These are phyloP conservation scores for Eciton burchellii DNA, from an alignment of 1,140 invertebrate genomes.

Conservation along the genomic window DNA sequence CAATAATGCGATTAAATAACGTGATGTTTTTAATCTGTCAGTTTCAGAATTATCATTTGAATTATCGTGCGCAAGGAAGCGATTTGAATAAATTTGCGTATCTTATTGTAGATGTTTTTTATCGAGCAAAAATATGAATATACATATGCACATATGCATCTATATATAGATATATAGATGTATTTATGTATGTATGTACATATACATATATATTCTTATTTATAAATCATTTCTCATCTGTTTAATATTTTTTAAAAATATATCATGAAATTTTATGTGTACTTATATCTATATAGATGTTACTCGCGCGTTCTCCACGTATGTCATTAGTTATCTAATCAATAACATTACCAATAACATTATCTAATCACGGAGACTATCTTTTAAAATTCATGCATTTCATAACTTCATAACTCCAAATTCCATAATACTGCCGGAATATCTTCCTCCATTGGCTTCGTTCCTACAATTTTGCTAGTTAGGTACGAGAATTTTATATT, in stretches of 20 bases:
- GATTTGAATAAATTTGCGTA: slow-evolving; percentile 9
- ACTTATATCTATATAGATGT: no score
- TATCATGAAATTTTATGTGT: slow-evolving; percentile 60
- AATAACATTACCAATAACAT: no score
- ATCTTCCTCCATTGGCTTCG: not conserved
- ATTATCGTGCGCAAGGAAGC: not conserved
- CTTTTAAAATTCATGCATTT: slow-evolving; percentile 43
- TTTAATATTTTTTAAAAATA: slow-evolving; percentile 52
- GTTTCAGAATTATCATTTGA: not conserved
- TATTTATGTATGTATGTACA: not conserved
- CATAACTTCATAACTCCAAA: no score
- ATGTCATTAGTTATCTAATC: slow-evolving; percentile 36
- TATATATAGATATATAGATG: slow-evolving; percentile 34
- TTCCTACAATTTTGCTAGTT: not conserved
- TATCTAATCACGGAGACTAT: slow-evolving; percentile 26
- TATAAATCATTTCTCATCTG: slow-evolving; percentile 41
- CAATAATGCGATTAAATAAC: not conserved
- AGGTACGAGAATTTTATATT: not conserved
- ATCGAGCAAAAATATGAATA: slow-evolving; percentile 41
- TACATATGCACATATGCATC: not conserved
- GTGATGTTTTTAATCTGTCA: not conserved
- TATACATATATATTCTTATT: slow-evolving; percentile 52
- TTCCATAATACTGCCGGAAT: not conserved
- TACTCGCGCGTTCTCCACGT: slow-evolving; percentile 44
- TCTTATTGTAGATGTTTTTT: slow-evolving; percentile 32